Evolutionary conservation across 2,113 vertebrate genomes (phyloP).

Genomic region (Neotoma lepida): DNA sequence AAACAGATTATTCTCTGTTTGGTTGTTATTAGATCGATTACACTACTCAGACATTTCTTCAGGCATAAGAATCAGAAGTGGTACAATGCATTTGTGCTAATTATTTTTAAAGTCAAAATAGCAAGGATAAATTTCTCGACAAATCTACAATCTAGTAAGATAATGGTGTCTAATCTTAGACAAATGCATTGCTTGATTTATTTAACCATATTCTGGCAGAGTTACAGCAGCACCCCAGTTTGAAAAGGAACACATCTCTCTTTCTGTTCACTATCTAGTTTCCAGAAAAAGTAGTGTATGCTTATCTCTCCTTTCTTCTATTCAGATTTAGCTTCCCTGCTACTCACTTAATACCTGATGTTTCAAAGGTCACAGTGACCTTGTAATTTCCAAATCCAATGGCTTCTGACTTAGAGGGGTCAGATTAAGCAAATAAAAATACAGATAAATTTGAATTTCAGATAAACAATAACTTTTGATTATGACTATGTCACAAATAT

Average conservation of each 20-base stretch:
- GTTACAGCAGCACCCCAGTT: background rate
- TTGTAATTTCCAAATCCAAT: constrained; percentile 48
- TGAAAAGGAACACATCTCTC: background rate
- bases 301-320: background rate
- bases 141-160: background rate
- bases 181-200: constrained; percentile 54
- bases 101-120: constrained; percentile 63
- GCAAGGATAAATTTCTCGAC: constrained; percentile 10
- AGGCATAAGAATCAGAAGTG: constrained; percentile 43
- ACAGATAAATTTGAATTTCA: constrained; percentile 43
- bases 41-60: constrained; percentile 31
- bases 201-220: constrained; percentile 28
- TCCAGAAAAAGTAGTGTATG: background rate
- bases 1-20: constrained; percentile 47
- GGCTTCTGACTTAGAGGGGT: background rate
- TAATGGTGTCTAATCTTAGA: constrained; percentile 7
- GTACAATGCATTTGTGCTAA: background rate
- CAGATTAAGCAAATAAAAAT: constrained; percentile 59
- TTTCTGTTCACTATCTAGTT: background rate
- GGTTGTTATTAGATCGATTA: constrained; percentile 36
- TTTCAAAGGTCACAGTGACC: constrained; percentile 44
- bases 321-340: background rate
- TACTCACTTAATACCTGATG: constrained; percentile 38
- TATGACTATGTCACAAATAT: background rate
- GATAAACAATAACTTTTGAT: constrained; percentile 37